Evolutionary conservation across 2,888 invertebrate genomes (phyloP).

Genomic region (Ceramica pisi): DNA sequence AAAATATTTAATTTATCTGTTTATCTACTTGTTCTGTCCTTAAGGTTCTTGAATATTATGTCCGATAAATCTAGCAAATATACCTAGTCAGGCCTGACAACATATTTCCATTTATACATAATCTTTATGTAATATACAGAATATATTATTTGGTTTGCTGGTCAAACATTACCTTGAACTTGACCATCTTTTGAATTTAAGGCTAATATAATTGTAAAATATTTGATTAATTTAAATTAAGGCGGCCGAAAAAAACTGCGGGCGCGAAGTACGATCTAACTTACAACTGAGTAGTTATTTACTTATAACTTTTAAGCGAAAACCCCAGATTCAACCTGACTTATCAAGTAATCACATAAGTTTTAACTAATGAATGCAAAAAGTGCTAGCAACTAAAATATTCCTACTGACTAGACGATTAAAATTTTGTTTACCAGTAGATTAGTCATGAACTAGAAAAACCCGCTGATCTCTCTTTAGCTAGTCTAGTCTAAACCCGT

Average conservation of each 20-base stretch:
- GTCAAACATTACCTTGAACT: constrained; percentile 7
- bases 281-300: neutral
- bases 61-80: neutral
- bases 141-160: neutral
- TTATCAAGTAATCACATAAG: neutral
- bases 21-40: neutral
- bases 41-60: neutral
- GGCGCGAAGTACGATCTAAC: neutral
- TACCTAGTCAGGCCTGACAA: neutral
- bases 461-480: neutral
- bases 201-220: too few species aligned
- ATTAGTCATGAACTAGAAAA: constrained; percentile 25
- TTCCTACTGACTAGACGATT: neutral
- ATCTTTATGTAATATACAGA: neutral
- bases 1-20: constrained; percentile 4
- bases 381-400: constrained; percentile 11
- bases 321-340: neutral
- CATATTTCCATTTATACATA: neutral
- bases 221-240: neutral
- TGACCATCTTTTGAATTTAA: neutral
- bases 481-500: constrained; percentile 2
- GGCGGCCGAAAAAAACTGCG: neutral
- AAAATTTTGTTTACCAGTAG: constrained; percentile 4
- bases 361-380: constrained; percentile 23
- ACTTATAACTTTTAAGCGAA: neutral